These are phyloP conservation scores for Odocoileus virginianus DNA, from an alignment of 2,113 vertebrate genomes.

Conservation along the genomic window DNA sequence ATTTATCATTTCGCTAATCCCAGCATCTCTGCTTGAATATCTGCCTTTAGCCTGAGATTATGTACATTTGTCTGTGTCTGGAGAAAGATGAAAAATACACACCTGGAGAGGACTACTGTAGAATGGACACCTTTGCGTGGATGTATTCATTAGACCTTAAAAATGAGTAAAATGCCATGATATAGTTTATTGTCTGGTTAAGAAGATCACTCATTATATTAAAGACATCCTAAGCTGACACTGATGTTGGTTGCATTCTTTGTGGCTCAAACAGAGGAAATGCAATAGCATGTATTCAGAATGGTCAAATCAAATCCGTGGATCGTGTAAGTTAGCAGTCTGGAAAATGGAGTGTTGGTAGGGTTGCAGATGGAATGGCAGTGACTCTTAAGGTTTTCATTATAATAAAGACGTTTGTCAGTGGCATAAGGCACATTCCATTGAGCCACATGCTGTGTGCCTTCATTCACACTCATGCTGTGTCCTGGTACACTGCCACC, in stretches of 20 bases:
- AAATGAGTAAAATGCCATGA: not conserved
- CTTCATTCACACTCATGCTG: not conserved
- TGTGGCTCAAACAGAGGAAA: not conserved
- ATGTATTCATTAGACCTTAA: not conserved
- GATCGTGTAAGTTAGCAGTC: no score
- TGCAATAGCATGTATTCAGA: not conserved
- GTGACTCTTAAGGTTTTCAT: not conserved
- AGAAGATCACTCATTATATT: not conserved
- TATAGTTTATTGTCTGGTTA: not conserved
- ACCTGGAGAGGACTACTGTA: not conserved
- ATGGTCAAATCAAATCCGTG: not conserved
- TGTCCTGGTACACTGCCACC: not conserved
- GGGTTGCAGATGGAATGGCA: not conserved
- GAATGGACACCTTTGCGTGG: not conserved
- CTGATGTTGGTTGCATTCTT: not conserved
- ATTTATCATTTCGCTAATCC: not conserved
- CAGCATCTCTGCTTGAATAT: not conserved
- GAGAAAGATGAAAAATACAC: not conserved
- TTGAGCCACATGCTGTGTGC: accelerated
- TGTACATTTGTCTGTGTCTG: not conserved
- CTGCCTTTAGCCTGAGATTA: not conserved
- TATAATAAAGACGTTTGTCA: not conserved
- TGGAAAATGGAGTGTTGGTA: not conserved
- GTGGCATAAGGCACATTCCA: not conserved
- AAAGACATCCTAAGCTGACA: not conserved